A percentile compares a stretch with the other conserved stretches of the same genome.
These are phyloP conservation scores for Macrocentrus cingulum DNA, from an alignment of 1,140 invertebrate genomes.

Conservation along the genomic window DNA sequence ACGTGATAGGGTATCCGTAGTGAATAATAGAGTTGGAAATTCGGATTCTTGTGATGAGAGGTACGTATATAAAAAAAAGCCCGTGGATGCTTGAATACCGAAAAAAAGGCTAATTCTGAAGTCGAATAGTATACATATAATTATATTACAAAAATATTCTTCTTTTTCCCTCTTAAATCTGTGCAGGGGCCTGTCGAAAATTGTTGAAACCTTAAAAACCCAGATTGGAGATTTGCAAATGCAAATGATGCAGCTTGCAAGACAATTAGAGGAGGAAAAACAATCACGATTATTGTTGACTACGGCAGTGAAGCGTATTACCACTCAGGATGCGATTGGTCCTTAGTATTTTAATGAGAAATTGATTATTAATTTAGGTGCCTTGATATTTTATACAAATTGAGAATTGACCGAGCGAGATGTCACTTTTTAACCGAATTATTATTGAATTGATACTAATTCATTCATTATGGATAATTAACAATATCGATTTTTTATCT, in stretches of 20 bases:
- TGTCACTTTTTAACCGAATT: neutral
- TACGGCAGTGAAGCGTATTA: slow-evolving; percentile 53
- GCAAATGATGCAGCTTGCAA: slow-evolving; percentile 54
- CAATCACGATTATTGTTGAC: slow-evolving; percentile 55
- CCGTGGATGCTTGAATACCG: neutral
- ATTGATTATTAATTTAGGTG: neutral
- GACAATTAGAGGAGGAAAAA: slow-evolving; percentile 59
- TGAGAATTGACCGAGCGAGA: neutral
- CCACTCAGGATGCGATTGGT: slow-evolving; percentile 46
- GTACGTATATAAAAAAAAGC: slow-evolving; percentile 41
- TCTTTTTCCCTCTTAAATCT: neutral
- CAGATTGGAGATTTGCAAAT: slow-evolving; percentile 64
- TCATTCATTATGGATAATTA: no score
- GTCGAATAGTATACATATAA: slow-evolving; percentile 41
- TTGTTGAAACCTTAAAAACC: slow-evolving; percentile 69
- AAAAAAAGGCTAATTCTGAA: slow-evolving; percentile 29
- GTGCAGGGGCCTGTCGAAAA: slow-evolving; percentile 68
- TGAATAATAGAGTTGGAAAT: slow-evolving; percentile 47
- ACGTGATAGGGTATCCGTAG: slow-evolving; percentile 51
- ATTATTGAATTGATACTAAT: neutral
- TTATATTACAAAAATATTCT: slow-evolving; percentile 59
- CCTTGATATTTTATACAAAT: slow-evolving; percentile 1
- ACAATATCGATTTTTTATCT: no score
- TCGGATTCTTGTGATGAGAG: slow-evolving; percentile 51
- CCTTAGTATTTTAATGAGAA: slow-evolving; percentile 24